Percentiles rank a stretch among this genome's conserved stretches.
phyloP scores from a whole-genome alignment of 2,797 vertebrate species.

The Paguma larvata region DNA sequence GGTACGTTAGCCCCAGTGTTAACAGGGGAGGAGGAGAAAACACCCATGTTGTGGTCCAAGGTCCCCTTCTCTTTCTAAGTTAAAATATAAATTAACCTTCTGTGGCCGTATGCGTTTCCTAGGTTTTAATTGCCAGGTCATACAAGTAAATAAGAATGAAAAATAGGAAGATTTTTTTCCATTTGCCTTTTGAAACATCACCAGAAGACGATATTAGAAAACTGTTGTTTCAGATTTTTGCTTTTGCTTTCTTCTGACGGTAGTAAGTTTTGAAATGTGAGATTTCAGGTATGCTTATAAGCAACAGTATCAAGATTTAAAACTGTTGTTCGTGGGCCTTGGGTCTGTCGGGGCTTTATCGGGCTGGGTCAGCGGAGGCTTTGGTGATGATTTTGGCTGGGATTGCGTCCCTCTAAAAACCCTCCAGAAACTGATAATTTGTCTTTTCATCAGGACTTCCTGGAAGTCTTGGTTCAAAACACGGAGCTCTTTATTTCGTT shows the following conservation, averaged over 20 bases:
- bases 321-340: background rate
- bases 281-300: background rate
- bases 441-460: conserved; percentile 1
- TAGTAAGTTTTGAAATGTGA: conserved; percentile 41
- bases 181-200: conserved; percentile 2
- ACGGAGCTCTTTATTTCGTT: conserved; percentile 24
- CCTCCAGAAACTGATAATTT: background rate
- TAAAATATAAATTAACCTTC: background rate
- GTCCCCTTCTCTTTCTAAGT: background rate
- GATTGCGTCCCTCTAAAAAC: background rate
- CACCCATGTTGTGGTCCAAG: background rate
- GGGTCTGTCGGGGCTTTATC: background rate
- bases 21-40: background rate
- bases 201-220: background rate
- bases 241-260: conserved; percentile 4
- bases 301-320: background rate
- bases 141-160: background rate
- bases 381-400: background rate
- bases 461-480: conserved; percentile 29
- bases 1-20: background rate
- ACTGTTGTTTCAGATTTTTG: background rate
- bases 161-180: background rate
- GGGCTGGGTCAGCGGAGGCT: background rate
- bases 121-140: conserved; percentile 41
- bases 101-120: background rate